A percentile compares a stretch with the other conserved stretches of the same genome.
phyloP scores from a whole-genome alignment of 2,888 invertebrate genomes.

The Idaea dimidiata region DNA sequence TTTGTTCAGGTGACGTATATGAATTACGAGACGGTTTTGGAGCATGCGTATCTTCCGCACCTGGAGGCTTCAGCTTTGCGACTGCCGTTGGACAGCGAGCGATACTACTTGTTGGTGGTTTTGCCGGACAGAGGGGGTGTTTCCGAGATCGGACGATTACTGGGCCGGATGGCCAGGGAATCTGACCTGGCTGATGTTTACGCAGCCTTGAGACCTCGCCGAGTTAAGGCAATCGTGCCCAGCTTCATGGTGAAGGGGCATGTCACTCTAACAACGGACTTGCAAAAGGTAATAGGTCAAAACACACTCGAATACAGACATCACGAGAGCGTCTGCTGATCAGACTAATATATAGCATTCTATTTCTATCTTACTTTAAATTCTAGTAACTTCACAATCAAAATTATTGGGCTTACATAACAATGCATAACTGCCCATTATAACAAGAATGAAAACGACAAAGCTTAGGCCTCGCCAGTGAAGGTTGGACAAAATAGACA shows the following conservation, averaged over 20 bases:
- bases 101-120: constrained; percentile 88
- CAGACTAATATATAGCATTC: neutral
- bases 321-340: neutral
- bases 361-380: neutral
- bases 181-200: constrained; percentile 85
- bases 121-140: constrained; percentile 84
- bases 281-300: constrained; percentile 86
- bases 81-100: constrained; percentile 89
- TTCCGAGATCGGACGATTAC: constrained; percentile 82
- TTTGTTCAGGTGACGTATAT: constrained; percentile 82
- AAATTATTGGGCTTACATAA: neutral
- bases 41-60: constrained; percentile 86
- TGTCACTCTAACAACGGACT: constrained; percentile 88
- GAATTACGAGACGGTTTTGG: constrained; percentile 88
- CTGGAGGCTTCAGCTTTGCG: constrained; percentile 87
- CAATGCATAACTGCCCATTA: constrained; percentile 1
- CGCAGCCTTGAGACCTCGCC: constrained; percentile 84
- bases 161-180: constrained; percentile 82
- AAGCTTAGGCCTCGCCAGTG: constrained; percentile 16
- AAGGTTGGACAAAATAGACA: constrained; percentile 22
- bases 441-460: constrained; percentile 15
- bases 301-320: neutral
- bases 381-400: neutral
- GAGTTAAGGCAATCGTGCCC: constrained; percentile 89
- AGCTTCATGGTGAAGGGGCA: constrained; percentile 90